phyloP scores from a whole-genome alignment of 2,113 vertebrate species.

The Castor canadensis region DNA sequence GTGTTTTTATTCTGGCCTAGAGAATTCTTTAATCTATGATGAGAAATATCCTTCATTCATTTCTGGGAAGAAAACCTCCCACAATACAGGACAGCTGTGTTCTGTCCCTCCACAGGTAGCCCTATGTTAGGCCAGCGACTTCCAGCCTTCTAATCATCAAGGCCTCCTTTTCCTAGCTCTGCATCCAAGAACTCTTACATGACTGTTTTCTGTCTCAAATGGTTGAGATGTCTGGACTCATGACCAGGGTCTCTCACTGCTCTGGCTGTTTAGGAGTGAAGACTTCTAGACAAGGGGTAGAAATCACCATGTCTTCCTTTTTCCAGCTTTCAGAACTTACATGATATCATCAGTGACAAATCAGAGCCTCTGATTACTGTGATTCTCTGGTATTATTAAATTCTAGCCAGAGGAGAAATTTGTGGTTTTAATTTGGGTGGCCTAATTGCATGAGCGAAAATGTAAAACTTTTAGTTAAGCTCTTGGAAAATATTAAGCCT shows the following conservation, averaged over 20 bases:
- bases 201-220: background rate
- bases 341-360: background rate
- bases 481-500: conserved; percentile 22
- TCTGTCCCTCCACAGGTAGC: background rate
- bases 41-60: background rate
- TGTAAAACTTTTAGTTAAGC: conserved; percentile 27
- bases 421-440: conserved; percentile 46
- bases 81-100: too few relatives aligned
- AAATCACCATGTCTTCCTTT: background rate
- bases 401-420: conserved; percentile 32
- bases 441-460: conserved; percentile 3
- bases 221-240: background rate
- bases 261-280: background rate
- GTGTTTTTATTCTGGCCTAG: background rate
- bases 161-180: background rate
- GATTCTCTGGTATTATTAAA: background rate
- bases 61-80: background rate
- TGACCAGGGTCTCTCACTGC: background rate
- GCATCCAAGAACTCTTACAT: background rate
- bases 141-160: background rate
- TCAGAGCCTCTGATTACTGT: background rate
- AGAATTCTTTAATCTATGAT: conserved; percentile 30
- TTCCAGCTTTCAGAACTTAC: background rate
- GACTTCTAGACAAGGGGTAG: background rate
- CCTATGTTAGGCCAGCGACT: background rate